phyloP scores from a whole-genome alignment of 2,797 vertebrate species.

The Micropoecilia bifurca region DNA sequence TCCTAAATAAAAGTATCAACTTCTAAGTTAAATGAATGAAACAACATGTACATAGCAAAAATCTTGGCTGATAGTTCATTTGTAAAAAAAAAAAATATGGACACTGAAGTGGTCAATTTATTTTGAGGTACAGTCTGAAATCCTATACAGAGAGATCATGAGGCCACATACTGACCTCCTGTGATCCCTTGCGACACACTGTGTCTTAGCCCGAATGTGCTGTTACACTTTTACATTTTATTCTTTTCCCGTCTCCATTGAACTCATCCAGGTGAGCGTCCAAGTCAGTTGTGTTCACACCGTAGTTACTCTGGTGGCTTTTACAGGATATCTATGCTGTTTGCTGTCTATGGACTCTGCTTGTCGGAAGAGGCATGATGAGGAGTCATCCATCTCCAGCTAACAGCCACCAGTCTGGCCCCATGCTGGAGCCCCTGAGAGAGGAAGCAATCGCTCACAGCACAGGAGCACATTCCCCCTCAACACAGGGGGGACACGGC shows the following conservation, averaged over 20 bases:
- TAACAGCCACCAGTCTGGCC: constrained; percentile 84
- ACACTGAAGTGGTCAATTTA: background rate
- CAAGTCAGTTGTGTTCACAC: constrained; percentile 13
- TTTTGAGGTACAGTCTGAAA: background rate
- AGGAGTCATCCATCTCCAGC: constrained; percentile 81
- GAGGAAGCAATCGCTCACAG: constrained; percentile 86
- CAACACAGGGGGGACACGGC: constrained; percentile 78
- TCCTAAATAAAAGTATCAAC: background rate
- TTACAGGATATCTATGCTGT: constrained; percentile 54
- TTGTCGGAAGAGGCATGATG: constrained; percentile 72
- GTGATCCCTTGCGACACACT: background rate
- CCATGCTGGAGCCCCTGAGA: constrained; percentile 82
- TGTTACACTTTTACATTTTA: constrained; percentile 8
- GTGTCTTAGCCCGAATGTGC: background rate
- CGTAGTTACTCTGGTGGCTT: constrained; percentile 24
- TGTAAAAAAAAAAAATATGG: background rate
- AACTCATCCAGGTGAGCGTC: constrained; percentile 7
- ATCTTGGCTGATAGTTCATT: background rate
- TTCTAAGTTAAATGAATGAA: background rate
- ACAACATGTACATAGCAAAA: background rate
- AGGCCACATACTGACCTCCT: background rate
- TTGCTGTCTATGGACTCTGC: constrained; percentile 63
- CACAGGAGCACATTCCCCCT: constrained; percentile 78
- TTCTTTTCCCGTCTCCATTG: background rate
- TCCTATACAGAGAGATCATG: background rate